Percentiles rank a stretch among this genome's conserved stretches.
Evolutionary conservation across 2,113 vertebrate species (phyloP).

Genomic region (Prietella phreatophila): DNA sequence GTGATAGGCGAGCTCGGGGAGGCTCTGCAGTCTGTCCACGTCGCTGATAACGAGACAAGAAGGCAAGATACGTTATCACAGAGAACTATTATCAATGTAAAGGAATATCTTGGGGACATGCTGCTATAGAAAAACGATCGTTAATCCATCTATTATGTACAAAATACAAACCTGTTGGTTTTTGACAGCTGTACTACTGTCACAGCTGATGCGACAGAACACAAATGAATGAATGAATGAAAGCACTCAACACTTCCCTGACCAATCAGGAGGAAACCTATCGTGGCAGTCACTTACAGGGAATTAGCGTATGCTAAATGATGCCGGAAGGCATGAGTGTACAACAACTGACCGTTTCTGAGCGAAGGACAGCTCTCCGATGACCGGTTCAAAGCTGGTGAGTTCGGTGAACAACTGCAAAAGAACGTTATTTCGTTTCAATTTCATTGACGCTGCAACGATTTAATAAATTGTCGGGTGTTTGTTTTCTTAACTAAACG

Average conservation of each 20-base stretch:
- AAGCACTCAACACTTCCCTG: not conserved
- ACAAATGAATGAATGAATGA: not conserved
- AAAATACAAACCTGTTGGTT: too few relatives aligned
- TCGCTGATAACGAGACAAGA: conserved; percentile 63
- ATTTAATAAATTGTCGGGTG: too few relatives aligned
- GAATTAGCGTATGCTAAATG: not conserved
- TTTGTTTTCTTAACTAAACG: not conserved
- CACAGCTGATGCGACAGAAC: not conserved
- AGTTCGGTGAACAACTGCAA: conserved; percentile 81
- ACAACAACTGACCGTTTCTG: conserved; percentile 44
- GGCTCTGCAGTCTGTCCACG: conserved; percentile 64
- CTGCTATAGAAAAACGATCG: not conserved
- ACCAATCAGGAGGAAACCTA: not conserved
- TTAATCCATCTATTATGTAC: too few relatives aligned
- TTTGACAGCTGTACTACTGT: too few relatives aligned
- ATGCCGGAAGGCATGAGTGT: not conserved
- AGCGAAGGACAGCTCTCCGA: conserved; percentile 65
- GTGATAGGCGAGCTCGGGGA: conserved; percentile 83
- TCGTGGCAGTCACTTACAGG: not conserved
- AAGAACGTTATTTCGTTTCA: not conserved
- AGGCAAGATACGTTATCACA: not conserved
- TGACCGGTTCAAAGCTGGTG: conserved; percentile 79
- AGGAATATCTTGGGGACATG: not conserved
- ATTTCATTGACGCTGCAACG: too few relatives aligned
- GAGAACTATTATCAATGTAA: not conserved